Percentiles rank a stretch among this genome's conserved stretches.
phyloP scores from a whole-genome alignment of 2,888 invertebrate species.

The Sinhomidia bicolor region DNA sequence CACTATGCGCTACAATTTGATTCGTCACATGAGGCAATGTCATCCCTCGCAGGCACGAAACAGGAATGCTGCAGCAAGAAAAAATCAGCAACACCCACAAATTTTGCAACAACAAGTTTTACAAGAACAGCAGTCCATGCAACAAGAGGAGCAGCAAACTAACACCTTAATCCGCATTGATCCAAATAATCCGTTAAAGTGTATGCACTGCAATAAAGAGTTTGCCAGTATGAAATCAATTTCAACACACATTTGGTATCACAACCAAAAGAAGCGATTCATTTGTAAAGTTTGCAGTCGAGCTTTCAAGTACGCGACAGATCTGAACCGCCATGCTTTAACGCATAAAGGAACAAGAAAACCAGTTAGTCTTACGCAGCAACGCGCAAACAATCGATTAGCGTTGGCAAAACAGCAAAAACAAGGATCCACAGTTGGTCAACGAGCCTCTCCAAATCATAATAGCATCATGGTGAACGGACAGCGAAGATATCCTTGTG shows the following conservation, averaged over 20 bases:
- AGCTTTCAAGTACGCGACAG: slow-evolving; percentile 69
- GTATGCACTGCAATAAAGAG: slow-evolving; percentile 62
- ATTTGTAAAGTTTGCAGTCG: slow-evolving; percentile 68
- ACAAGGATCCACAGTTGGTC: neutral
- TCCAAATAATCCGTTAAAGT: slow-evolving; percentile 40
- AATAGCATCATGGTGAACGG: slow-evolving; percentile 59
- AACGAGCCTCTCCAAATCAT: slow-evolving; percentile 38
- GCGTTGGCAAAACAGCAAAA: slow-evolving; percentile 52
- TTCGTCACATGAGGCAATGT: slow-evolving; percentile 62
- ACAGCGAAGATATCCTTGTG: slow-evolving; percentile 58
- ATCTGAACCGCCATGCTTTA: slow-evolving; percentile 58
- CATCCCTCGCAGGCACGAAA: slow-evolving; percentile 15
- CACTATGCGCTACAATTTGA: slow-evolving; percentile 68
- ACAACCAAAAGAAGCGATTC: slow-evolving; percentile 63
- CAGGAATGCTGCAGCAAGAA: neutral
- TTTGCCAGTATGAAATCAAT: slow-evolving; percentile 65
- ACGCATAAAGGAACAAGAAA: slow-evolving; percentile 52
- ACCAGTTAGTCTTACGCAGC: slow-evolving; percentile 28
- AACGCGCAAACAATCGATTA: slow-evolving; percentile 59
- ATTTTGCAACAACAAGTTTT: neutral
- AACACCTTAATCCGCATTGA: neutral
- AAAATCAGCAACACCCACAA: neutral
- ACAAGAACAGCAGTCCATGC: neutral
- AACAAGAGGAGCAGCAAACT: slow-evolving; percentile 4
- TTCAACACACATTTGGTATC: slow-evolving; percentile 72